Evolutionary conservation across 2,113 vertebrate genomes (phyloP).

Genomic region (Dasyornis broadbenti): DNA sequence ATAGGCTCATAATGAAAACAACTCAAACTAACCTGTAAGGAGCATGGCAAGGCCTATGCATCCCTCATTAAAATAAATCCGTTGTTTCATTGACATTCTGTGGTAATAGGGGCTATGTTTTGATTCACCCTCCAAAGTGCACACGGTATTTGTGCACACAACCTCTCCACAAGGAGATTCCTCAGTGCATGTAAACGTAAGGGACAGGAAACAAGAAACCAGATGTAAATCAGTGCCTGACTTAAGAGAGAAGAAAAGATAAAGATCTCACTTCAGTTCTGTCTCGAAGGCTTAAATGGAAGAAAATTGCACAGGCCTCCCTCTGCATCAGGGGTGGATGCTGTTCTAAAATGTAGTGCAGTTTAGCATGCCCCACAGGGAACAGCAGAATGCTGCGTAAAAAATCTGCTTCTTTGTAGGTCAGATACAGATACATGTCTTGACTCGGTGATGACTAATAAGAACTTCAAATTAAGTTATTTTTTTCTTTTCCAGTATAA

Average conservation of each 20-base stretch:
- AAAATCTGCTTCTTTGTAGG: not conserved
- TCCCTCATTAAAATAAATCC: not conserved
- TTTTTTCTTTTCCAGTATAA: not conserved
- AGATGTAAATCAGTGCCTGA: not conserved
- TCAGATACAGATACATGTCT: not conserved
- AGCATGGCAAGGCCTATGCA: not conserved
- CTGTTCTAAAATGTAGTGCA: not conserved
- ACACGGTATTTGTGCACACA: rapidly evolving
- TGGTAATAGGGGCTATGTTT: not conserved
- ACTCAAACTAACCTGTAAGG: not conserved
- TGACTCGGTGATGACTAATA: not conserved
- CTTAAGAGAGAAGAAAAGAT: not conserved
- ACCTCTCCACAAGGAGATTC: rapidly evolving
- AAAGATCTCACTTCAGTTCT: not conserved
- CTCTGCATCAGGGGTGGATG: not conserved
- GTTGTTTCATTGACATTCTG: not conserved
- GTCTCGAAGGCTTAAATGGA: not conserved
- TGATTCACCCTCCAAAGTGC: rapidly evolving
- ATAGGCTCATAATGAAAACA: not conserved
- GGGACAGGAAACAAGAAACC: not conserved
- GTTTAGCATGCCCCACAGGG: not conserved
- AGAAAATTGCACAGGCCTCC: not conserved
- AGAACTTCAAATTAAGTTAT: not conserved
- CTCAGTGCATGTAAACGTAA: not conserved
- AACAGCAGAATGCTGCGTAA: not conserved